Evolutionary conservation across 2,797 vertebrate species (phyloP).

Genomic region (Diplodus puntazzo): DNA sequence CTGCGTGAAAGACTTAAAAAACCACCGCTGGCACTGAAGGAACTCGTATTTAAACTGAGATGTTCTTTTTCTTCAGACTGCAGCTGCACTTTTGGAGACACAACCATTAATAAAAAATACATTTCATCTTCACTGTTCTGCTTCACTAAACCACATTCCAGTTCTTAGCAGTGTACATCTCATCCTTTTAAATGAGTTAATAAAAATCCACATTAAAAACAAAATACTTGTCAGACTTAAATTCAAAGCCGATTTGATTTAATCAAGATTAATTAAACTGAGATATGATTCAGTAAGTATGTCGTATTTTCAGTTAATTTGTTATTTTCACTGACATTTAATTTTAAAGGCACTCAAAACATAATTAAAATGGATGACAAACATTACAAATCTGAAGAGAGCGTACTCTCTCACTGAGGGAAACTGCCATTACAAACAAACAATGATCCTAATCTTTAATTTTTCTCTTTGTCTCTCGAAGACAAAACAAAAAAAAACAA

Average conservation of each 20-base stretch:
- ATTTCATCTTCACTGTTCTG: not conserved
- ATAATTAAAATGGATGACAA: not conserved
- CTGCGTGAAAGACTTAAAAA: not conserved
- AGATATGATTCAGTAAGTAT: not conserved
- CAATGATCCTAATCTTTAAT: not conserved
- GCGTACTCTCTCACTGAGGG: not conserved
- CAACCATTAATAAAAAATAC: no score
- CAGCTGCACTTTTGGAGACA: not conserved
- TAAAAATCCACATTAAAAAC: no score
- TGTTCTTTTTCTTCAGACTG: not conserved
- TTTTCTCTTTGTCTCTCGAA: not conserved
- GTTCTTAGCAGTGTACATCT: not conserved
- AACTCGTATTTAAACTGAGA: not conserved
- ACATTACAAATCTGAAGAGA: not conserved
- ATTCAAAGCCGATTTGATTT: not conserved
- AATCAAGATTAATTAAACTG: not conserved
- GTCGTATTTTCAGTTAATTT: not conserved
- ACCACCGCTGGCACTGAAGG: not conserved
- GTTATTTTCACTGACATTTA: not conserved
- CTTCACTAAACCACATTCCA: not conserved
- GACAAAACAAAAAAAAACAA: no score
- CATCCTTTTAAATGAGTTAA: not conserved
- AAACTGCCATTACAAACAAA: not conserved
- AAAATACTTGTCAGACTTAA: no score
- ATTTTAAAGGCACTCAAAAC: not conserved